phyloP scores from a whole-genome alignment of 2,797 vertebrate species.

The Crenuchus spilurus region DNA sequence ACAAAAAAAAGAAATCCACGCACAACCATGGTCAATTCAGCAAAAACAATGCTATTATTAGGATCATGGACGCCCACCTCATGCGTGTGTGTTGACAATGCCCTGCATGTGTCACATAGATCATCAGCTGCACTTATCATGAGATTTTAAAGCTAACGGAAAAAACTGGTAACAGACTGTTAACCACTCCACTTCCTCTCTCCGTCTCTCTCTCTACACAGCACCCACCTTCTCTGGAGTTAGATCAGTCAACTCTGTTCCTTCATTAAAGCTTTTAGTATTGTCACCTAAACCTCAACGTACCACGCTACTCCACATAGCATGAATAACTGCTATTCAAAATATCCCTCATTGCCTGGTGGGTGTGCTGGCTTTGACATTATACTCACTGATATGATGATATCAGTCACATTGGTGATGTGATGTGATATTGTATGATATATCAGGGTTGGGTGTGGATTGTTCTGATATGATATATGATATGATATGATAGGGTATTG shows the following conservation, averaged over 20 bases:
- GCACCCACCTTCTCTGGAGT: background rate
- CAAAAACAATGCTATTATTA: background rate
- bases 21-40: background rate
- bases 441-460: background rate
- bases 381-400: background rate
- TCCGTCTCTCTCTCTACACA: slow-evolving; percentile 10
- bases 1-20: background rate
- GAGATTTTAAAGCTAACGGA: slow-evolving; percentile 40
- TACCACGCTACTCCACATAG: background rate
- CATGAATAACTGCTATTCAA: background rate
- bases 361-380: background rate
- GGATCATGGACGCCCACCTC: background rate
- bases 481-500: too few species aligned
- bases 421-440: background rate
- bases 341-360: slow-evolving; percentile 17
- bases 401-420: too few species aligned
- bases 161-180: slow-evolving; percentile 23
- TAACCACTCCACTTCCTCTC: slow-evolving; percentile 50
- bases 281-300: slow-evolving; percentile 51
- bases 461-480: background rate
- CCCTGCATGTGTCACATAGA: slow-evolving; percentile 8
- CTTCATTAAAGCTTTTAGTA: slow-evolving; percentile 25
- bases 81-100: background rate
- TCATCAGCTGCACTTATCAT: slow-evolving; percentile 41
- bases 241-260: background rate